Percentiles rank a stretch among this genome's conserved stretches.
Evolutionary conservation across 2,888 invertebrate genomes (phyloP).

Genomic region (Drosophila prostipennis): DNA sequence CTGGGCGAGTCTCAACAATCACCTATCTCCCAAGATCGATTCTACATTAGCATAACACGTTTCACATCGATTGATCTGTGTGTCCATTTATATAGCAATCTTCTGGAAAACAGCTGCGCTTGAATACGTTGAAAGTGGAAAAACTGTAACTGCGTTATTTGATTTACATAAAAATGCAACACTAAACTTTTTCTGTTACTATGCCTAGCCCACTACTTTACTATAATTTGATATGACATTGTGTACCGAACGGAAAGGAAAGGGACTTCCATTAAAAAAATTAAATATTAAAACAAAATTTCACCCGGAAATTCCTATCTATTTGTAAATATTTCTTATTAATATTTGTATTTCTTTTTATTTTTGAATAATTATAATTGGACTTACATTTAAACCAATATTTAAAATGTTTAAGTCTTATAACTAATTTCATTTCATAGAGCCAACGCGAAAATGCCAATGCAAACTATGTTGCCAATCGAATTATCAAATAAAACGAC

Average conservation of each 20-base stretch:
- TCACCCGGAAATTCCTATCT: too few relatives aligned
- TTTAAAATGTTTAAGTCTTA: background rate
- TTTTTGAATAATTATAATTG: too few relatives aligned
- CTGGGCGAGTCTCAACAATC: constrained; percentile 43
- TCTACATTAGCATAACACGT: constrained; percentile 66
- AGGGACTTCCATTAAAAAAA: too few relatives aligned
- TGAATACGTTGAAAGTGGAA: constrained; percentile 26
- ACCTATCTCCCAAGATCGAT: constrained; percentile 28
- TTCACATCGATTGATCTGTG: constrained; percentile 29
- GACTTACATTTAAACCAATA: background rate
- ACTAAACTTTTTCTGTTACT: constrained; percentile 34
- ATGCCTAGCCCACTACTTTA: constrained; percentile 19
- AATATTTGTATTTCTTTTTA: too few relatives aligned
- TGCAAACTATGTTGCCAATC: constrained; percentile 53
- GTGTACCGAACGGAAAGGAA: background rate
- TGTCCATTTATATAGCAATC: constrained; percentile 4
- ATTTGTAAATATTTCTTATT: too few relatives aligned
- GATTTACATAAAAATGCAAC: constrained; percentile 62
- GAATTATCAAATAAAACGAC: constrained; percentile 7
- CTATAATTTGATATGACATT: constrained; percentile 20
- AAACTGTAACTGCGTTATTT: constrained; percentile 44
- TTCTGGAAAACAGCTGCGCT: constrained; percentile 29
- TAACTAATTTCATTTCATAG: constrained; percentile 1
- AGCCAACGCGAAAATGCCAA: constrained; percentile 18
- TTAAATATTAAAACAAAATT: too few relatives aligned